These are phyloP conservation scores for Drosophila ustulata DNA, from an alignment of 2,888 invertebrate genomes.

Conservation along the genomic window DNA sequence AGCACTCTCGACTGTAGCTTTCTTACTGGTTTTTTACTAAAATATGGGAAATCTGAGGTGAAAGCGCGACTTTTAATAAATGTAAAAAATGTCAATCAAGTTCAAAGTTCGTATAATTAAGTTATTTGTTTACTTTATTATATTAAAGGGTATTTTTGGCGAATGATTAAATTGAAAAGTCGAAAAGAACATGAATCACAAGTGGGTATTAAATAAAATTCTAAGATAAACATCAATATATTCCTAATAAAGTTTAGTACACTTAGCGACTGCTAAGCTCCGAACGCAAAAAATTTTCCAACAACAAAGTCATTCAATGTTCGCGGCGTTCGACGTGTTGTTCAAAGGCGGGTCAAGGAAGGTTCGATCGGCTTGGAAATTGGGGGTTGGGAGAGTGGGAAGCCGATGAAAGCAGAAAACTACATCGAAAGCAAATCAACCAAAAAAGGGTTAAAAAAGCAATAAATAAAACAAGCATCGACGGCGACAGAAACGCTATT, in stretches of 20 bases:
- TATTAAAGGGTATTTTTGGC: constrained; percentile 6
- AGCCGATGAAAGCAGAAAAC: constrained; percentile 32
- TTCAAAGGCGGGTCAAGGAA: not conserved
- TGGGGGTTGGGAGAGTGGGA: not conserved
- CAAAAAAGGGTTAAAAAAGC: constrained; percentile 84
- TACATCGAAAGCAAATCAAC: constrained; percentile 56
- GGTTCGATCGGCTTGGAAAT: constrained; percentile 12
- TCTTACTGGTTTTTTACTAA: too few species aligned
- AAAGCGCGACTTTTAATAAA: too few species aligned
- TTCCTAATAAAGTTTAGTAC: constrained; percentile 71
- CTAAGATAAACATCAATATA: constrained; percentile 67
- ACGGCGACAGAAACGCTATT: constrained; percentile 82
- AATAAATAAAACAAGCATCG: constrained; percentile 84
- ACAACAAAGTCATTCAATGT: constrained; percentile 6
- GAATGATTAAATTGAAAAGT: not conserved
- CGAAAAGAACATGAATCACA: not conserved
- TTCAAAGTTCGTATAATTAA: too few species aligned
- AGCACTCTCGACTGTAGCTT: too few species aligned
- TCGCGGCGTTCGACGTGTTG: not conserved
- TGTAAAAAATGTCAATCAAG: too few species aligned
- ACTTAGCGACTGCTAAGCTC: constrained; percentile 64
- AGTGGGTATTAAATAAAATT: constrained; percentile 14
- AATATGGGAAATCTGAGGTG: too few species aligned
- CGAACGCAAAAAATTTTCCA: constrained; percentile 64
- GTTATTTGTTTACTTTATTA: too few species aligned